Base-by-base conservation (phyloP, 2,113 vertebrate species). In the Xenus cinereus region DNA sequence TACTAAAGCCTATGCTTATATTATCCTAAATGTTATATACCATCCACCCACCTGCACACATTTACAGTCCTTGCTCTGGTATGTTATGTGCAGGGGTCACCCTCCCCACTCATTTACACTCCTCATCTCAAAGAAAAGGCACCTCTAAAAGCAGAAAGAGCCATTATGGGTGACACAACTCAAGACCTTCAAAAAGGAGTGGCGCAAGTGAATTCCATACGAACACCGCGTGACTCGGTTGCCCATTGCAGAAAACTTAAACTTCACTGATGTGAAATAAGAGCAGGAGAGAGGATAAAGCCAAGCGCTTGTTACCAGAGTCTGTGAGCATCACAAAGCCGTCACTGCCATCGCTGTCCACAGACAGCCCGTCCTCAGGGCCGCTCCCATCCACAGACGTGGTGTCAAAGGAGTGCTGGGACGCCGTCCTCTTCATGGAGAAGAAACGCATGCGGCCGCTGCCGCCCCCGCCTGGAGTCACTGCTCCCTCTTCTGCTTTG, bases 401-500 rank as follows among this genome's bases (percentile, higher is more conserved):
- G 33, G 98, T 98, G 87, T 99, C 99, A 35, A 99, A 98, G 91
- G 99, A 99, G 89, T 99, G 98, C 95, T 99, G 99, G 85, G 99
- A 99, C 7, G 98, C 90, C 2, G 99, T 99, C 53, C 98, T 99
- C 97, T 98, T 99, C 98, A 99, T 98, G 92, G 98, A 96, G 76
- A 98, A 98, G 89, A 98, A 98, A 26, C 98, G 98, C 66, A 98
- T 97, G 37, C 97, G 96, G 35, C 96, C 39, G 26, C 96, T 78
- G 78, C 96, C 73, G 4, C 76, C 87, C n/a, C 97, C 96, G 0
- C 96, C 92, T 2, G 98, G 97, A 89, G 97, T 89, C 79, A 89
- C 94, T 35, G 90, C 93, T 69, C 68, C 98, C 28, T 99, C 99
- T 9, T 99, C 99, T 68, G 96, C 94, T 62, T 97, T 99, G 77